A percentile compares a stretch with the other conserved stretches of the same genome.
These are phyloP conservation scores for Oreochromis niloticus DNA, from an alignment of 2,113 vertebrate genomes.

Conservation along the genomic window DNA sequence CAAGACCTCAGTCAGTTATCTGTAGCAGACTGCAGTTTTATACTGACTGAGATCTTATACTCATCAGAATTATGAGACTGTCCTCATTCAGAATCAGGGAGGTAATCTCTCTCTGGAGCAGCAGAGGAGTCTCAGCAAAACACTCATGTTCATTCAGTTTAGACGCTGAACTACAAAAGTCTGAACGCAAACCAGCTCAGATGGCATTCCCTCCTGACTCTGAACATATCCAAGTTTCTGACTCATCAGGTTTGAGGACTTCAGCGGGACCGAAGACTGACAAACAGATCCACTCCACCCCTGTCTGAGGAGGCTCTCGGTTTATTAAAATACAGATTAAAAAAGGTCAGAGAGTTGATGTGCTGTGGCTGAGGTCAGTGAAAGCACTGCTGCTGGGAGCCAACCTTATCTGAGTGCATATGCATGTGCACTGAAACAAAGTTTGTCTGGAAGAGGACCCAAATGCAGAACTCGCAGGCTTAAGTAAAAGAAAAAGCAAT, in stretches of 20 bases:
- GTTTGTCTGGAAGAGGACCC: neutral
- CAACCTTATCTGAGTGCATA: neutral
- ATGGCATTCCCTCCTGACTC: neutral
- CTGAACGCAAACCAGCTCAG: neutral
- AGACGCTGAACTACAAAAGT: neutral
- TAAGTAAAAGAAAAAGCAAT: neutral
- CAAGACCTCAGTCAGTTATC: rapidly evolving
- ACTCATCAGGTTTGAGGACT: neutral
- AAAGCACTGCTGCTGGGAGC: neutral
- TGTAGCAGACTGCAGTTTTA: neutral
- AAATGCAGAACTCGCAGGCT: neutral
- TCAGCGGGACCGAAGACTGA: neutral
- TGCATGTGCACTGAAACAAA: neutral
- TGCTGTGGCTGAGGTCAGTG: neutral
- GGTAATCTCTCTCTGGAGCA: neutral
- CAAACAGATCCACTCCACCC: neutral
- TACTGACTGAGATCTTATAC: neutral
- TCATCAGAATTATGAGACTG: neutral
- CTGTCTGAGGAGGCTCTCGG: too few relatives aligned
- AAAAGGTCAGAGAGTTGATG: neutral
- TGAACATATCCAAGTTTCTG: neutral
- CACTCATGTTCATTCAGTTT: neutral
- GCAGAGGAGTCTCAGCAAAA: neutral
- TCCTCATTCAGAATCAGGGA: neutral
- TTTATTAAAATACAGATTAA: neutral